Percentiles rank a stretch among this genome's conserved stretches.
Evolutionary conservation across 2,797 vertebrate genomes (phyloP).

Genomic region (Cyprinella venusta): DNA sequence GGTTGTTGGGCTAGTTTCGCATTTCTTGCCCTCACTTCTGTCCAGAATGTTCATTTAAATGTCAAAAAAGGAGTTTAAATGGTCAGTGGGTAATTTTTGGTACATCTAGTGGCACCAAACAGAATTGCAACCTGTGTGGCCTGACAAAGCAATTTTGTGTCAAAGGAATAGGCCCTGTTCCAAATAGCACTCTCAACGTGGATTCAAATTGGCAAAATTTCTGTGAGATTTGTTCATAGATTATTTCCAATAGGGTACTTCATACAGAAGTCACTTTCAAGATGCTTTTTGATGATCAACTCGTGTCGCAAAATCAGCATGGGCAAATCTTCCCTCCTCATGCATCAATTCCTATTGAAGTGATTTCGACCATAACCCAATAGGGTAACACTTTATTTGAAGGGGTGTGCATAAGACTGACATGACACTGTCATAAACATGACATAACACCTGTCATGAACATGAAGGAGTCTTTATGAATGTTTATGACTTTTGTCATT

Average conservation of each 20-base stretch:
- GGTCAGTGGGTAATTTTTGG: neutral
- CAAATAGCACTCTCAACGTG: neutral
- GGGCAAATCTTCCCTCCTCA: neutral
- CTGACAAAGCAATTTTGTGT: neutral
- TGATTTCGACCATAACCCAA: too few relatives aligned
- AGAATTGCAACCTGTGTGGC: neutral
- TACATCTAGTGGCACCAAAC: neutral
- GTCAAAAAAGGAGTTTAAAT: neutral
- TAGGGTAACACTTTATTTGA: too few relatives aligned
- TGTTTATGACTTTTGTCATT: too few relatives aligned
- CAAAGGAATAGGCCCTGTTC: neutral
- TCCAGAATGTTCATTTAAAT: neutral
- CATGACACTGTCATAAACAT: too few relatives aligned
- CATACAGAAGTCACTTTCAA: neutral
- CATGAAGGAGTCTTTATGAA: too few relatives aligned
- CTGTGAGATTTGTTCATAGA: neutral
- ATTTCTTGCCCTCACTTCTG: neutral
- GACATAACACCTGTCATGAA: too few relatives aligned
- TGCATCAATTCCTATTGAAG: neutral
- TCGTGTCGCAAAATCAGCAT: neutral
- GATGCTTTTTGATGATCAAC: neutral
- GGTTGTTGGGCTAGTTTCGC: neutral
- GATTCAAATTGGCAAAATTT: too few relatives aligned
- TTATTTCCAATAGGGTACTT: neutral
- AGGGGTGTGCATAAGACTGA: too few relatives aligned